Base-by-base conservation (phyloP, 2,113 vertebrate genomes). In the Neofelis nebulosa region DNA sequence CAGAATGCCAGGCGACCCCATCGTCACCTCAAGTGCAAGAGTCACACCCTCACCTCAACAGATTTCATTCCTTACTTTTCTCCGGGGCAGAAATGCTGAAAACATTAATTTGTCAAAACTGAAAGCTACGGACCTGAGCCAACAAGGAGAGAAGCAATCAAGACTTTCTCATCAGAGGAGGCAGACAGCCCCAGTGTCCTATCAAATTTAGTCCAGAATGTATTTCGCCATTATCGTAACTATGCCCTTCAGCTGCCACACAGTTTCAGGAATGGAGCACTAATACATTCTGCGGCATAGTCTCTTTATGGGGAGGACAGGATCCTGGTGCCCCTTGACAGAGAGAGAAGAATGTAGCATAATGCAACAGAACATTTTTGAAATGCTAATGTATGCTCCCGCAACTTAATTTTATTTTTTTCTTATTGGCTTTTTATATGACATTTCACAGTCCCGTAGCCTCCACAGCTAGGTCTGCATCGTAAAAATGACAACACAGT, bases 391-490 rank as follows among this genome's bases (percentile, higher is more conserved):
- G 97, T 96, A 98, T 45, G 92, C 90, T 97, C 97, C 97, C 74
- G 68, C 97, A 97, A 99, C 98, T 98, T 99, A 97, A 98, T 99
- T 99, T 98, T 99, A 97, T 98, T 99, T 98, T 98, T 97, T 98
- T 97, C 95, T 94, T 98, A 97, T 85, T 99, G 98, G 97, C 95
- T 98, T 98, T 98, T 98, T 95, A 98, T 98, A 97, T 95, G 98
- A 97, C 98, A 99, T 98, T 99, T 99, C 98, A 99, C 98, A 99
- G 98, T 97, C 98, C 98, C 76, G 2, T 98, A 83, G 98, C 97
- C 98, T 98, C 98, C 93, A 81, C 98, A 97, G 98, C 98, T 98
- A 92, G 95, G 98, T 98, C 96, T 96, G 96, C 95, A 25, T 98
- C 98, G 0, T 99, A 99, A 99, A 99, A 98, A 91, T 98, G 98